phyloP scores from a whole-genome alignment of 2,113 vertebrate species.

The Melanerpes formicivorus region DNA sequence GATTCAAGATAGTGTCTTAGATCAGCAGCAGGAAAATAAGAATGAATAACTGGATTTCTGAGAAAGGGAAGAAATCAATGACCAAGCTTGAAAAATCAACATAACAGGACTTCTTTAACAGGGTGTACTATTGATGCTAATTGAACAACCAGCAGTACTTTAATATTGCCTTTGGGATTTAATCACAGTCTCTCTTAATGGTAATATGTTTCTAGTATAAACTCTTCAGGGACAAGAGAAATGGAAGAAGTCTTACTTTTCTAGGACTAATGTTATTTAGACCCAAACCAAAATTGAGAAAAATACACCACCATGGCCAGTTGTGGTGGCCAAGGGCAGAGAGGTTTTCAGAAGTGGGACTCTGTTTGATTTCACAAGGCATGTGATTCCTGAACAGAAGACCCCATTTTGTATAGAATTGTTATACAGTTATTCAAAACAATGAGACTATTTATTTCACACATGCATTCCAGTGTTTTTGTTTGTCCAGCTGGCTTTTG shows the following conservation, averaged over 20 bases:
- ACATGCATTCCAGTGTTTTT: not conserved
- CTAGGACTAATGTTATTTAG: not conserved
- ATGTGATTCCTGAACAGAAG: not conserved
- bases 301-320: not conserved
- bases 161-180: not conserved
- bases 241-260: not conserved
- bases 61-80: conserved; percentile 9
- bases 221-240: not conserved
- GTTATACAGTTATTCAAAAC: not conserved
- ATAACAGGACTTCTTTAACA: not conserved
- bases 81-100: not conserved
- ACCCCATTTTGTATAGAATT: not conserved
- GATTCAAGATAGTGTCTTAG: not conserved
- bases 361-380: not conserved
- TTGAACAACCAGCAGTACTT: not conserved
- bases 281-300: not conserved
- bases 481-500: not conserved
- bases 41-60: conserved; percentile 26
- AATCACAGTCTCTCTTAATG: not conserved
- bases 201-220: not conserved
- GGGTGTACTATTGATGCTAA: not conserved
- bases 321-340: not conserved
- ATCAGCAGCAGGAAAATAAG: conserved; percentile 1
- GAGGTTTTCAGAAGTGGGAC: not conserved
- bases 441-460: not conserved